These are phyloP conservation scores for Lissocephala sabroskyi DNA, from an alignment of 2,888 invertebrate species.

Conservation along the genomic window DNA sequence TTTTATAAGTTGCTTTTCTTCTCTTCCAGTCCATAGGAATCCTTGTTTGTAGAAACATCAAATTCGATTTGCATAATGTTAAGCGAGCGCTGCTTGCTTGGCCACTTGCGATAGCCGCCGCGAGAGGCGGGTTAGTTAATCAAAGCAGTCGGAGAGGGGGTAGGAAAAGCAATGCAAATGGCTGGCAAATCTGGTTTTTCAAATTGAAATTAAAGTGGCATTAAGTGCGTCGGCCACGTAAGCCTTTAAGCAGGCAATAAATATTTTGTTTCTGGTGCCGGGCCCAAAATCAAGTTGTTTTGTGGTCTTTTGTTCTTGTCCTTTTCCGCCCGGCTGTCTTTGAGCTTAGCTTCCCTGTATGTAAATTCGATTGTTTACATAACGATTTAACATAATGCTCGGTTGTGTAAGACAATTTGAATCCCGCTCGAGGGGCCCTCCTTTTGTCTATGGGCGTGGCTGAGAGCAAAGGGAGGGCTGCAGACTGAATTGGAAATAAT, in stretches of 20 bases:
- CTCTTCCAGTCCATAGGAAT: background rate
- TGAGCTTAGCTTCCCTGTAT: no score
- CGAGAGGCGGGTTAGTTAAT: background rate
- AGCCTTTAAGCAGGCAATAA: conserved; percentile 46
- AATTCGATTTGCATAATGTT: conserved; percentile 50
- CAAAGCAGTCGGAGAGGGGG: no score
- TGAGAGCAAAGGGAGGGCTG: no score
- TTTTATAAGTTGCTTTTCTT: background rate
- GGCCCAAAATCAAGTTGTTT: no score
- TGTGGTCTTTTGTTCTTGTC: no score
- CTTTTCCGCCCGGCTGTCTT: no score
- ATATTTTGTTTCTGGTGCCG: conserved; percentile 19
- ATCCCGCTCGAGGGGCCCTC: no score
- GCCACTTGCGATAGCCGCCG: no score
- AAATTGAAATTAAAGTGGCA: conserved; percentile 45
- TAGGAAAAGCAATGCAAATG: conserved; percentile 37
- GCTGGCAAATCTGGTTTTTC: conserved; percentile 19
- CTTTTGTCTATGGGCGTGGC: no score
- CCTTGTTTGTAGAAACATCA: conserved; percentile 26
- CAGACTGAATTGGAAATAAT: no score
- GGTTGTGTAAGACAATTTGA: no score
- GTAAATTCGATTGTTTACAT: background rate
- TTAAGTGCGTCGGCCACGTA: conserved; percentile 30
- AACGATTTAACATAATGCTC: background rate
- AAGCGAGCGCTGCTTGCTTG: conserved; percentile 20